These are phyloP conservation scores for Platycheirus albimanus DNA, from an alignment of 2,888 invertebrate species.

Conservation along the genomic window DNA sequence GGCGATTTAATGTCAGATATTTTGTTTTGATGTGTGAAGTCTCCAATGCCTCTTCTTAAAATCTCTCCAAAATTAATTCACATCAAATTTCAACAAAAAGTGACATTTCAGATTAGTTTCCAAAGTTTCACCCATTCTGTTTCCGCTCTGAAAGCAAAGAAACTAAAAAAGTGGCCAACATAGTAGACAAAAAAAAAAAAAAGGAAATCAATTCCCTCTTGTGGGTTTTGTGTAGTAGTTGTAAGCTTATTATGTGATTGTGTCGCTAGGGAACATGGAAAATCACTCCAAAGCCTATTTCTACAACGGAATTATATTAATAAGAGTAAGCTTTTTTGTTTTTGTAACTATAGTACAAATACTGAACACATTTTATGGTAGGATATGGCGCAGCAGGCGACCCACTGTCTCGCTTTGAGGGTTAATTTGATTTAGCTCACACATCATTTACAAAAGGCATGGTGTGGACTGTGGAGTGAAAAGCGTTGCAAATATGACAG, in stretches of 20 bases:
- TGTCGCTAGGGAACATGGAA: conserved; percentile 41
- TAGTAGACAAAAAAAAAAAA: neutral
- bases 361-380: neutral
- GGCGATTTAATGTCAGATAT: no score
- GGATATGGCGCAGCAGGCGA: conserved; percentile 33
- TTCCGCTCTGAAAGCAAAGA: neutral
- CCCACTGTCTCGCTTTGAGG: conserved; percentile 53
- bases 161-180: neutral
- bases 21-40: no score
- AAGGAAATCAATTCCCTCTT: conserved; percentile 33
- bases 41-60: no score
- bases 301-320: conserved; percentile 44
- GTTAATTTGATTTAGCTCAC: conserved; percentile 56
- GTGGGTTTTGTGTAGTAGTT: neutral
- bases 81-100: no score
- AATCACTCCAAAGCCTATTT: conserved; percentile 54
- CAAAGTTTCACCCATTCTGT: no score
- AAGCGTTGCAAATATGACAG: conserved; percentile 21
- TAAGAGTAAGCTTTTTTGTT: conserved; percentile 15
- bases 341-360: neutral
- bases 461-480: conserved; percentile 1
- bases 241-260: conserved; percentile 42
- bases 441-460: conserved; percentile 14
- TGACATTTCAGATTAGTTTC: no score
- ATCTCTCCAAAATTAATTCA: no score